Evolutionary conservation across 2,888 invertebrate species (phyloP).

Genomic region (Disparrhopalites patrizii): DNA sequence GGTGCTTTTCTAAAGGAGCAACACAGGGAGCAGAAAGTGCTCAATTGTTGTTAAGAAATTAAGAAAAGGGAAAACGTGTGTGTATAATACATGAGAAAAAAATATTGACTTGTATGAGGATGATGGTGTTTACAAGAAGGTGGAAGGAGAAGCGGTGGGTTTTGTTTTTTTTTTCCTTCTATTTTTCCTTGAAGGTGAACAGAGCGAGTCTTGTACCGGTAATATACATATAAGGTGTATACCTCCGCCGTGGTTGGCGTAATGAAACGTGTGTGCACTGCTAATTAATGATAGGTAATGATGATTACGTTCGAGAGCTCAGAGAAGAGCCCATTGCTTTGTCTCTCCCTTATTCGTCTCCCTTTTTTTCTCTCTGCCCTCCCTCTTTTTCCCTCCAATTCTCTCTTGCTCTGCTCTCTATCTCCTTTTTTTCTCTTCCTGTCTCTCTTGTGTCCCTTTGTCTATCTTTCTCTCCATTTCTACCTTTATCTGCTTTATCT

Average conservation of each 20-base stretch:
- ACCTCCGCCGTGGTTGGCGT: constrained; percentile 7
- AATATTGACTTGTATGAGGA: background rate
- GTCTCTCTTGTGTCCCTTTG: no score
- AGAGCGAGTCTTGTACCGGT: background rate
- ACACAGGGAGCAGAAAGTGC: no score
- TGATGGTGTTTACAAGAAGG: background rate
- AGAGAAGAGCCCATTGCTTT: no score
- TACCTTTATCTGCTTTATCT: no score
- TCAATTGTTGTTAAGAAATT: no score
- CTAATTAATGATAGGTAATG: constrained; percentile 27
- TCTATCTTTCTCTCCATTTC: no score
- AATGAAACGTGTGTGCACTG: constrained; percentile 28
- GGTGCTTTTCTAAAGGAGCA: no score
- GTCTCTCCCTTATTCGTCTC: no score
- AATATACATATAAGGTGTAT: background rate
- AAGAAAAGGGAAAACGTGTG: constrained; percentile 1
- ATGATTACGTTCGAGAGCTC: constrained; percentile 21
- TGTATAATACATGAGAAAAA: background rate
- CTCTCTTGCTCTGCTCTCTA: no score
- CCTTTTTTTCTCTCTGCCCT: no score
- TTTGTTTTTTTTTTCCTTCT: background rate
- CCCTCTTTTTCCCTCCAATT: no score
- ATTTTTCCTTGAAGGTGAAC: background rate
- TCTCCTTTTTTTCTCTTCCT: no score
- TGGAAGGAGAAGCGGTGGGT: background rate